phyloP scores from a whole-genome alignment of 2,888 invertebrate genomes.

The Apodemia duryi region DNA sequence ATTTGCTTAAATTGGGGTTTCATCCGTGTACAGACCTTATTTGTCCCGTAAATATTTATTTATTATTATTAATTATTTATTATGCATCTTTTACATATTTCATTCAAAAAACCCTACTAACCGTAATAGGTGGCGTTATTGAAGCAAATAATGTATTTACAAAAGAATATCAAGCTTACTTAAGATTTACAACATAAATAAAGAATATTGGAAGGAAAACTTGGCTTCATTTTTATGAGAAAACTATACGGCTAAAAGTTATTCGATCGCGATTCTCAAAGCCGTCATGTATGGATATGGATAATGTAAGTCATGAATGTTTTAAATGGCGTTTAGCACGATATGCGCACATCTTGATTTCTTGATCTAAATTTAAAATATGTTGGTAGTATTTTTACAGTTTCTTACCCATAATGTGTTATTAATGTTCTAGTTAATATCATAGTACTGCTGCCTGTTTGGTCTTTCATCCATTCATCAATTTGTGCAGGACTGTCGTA shows the following conservation, averaged over 20 bases:
- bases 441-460: too few relatives aligned
- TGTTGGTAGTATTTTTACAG: neutral
- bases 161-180: neutral
- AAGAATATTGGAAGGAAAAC: neutral
- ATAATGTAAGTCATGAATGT: constrained; percentile 11
- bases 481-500: too few relatives aligned
- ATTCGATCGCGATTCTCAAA: constrained; percentile 1
- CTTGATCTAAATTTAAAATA: neutral
- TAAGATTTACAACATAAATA: neutral
- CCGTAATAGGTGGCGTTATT: neutral
- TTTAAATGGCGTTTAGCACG: constrained; percentile 12
- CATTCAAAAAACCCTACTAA: too few relatives aligned
- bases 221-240: neutral
- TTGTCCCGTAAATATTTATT: too few relatives aligned
- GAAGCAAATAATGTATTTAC: neutral
- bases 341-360: neutral
- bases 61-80: too few relatives aligned
- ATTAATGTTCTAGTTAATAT: too few relatives aligned
- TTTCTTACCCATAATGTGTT: neutral
- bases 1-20: too few relatives aligned
- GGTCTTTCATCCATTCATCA: too few relatives aligned
- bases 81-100: too few relatives aligned
- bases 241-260: neutral
- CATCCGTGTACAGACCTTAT: too few relatives aligned
- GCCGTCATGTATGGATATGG: constrained; percentile 7